phyloP scores from a whole-genome alignment of 92 coral and sea anemone species.

The Chrysogorgia sp. region DNA sequence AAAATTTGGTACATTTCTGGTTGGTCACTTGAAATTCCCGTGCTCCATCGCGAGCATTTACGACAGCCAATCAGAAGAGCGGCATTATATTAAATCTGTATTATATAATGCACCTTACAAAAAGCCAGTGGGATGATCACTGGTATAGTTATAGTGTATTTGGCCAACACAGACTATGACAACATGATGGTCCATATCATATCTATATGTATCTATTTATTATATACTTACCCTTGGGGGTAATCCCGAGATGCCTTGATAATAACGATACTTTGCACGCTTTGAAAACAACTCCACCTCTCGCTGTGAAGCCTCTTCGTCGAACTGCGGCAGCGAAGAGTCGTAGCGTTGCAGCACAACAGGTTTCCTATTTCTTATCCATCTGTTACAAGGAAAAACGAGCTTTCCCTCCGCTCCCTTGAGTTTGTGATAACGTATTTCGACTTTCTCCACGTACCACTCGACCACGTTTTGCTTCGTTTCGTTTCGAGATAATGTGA shows the following conservation, averaged over 20 bases:
- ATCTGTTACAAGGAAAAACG: conserved; percentile 90
- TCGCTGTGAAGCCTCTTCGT: conserved; percentile 77
- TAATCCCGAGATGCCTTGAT: conserved; percentile 65
- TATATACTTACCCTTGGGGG: conserved; percentile 80
- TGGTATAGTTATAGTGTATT: no score
- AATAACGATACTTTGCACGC: conserved; percentile 92
- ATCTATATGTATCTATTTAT: conserved; percentile 55
- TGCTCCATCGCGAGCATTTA: no score
- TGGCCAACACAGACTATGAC: no score
- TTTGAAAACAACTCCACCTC: conserved; percentile 91
- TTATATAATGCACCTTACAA: no score
- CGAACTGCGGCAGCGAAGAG: conserved; percentile 78
- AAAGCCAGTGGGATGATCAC: no score
- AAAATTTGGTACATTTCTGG: no score
- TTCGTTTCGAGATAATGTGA: conserved; percentile 76
- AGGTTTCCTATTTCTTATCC: conserved; percentile 79
- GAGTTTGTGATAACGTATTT: conserved; percentile 71
- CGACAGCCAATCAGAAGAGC: no score
- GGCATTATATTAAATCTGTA: no score
- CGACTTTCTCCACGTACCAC: conserved; percentile 94
- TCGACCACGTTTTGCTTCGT: conserved; percentile 78
- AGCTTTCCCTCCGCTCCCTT: conserved; percentile 66
- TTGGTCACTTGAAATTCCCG: no score
- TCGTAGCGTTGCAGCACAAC: conserved; percentile 69
- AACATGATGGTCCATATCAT: neutral